Evolutionary conservation across 2,113 vertebrate species (phyloP).

Genomic region (Nesoenas mayeri): DNA sequence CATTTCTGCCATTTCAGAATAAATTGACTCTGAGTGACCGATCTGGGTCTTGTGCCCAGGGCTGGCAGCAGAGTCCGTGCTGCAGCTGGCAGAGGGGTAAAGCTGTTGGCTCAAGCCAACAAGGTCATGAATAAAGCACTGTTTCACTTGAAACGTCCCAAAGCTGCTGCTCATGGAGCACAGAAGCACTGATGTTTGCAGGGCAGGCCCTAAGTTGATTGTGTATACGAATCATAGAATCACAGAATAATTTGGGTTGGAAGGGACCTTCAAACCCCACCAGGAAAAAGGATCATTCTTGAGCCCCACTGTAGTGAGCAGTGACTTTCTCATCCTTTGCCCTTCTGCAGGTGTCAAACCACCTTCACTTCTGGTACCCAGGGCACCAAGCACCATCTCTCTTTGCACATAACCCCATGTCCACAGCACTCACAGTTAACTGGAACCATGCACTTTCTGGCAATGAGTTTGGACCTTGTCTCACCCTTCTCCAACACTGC

Average conservation of each 20-base stretch:
- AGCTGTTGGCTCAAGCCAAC: not conserved
- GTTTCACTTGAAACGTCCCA: not conserved
- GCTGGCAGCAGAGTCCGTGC: not conserved
- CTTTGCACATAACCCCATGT: not conserved
- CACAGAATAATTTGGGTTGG: no score
- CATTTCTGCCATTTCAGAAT: not conserved
- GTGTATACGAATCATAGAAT: not conserved
- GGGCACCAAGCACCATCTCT: not conserved
- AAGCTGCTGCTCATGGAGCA: not conserved
- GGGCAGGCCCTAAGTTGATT: not conserved
- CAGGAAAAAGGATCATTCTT: not conserved
- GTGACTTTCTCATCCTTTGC: not conserved
- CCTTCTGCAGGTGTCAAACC: not conserved
- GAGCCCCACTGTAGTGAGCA: not conserved
- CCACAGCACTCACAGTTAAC: not conserved
- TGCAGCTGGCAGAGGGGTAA: not conserved
- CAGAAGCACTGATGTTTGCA: accelerated
- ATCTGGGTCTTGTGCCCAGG: not conserved
- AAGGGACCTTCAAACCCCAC: not conserved
- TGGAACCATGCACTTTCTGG: not conserved
- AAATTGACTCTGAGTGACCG: not conserved
- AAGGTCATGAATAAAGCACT: conserved; percentile 6
- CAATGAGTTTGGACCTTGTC: not conserved
- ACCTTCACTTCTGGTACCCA: not conserved
- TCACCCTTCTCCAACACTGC: not conserved